Base-by-base conservation (phyloP, 1,140 invertebrate genomes). In the Rhizoglyphus robini region DNA sequence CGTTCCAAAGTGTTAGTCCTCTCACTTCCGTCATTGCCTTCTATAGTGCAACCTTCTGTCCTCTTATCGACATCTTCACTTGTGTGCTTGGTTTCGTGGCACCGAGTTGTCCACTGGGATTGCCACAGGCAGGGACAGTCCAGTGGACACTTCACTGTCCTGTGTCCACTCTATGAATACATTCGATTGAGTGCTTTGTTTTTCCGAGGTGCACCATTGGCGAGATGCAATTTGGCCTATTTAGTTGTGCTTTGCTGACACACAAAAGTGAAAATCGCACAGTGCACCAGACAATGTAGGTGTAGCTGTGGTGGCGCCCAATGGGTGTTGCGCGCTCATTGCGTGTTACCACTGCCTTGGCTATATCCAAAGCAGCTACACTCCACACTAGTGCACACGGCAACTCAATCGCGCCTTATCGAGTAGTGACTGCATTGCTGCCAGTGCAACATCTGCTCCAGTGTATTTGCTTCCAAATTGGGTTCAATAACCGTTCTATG, bases 211-310 rank as follows among this genome's bases (percentile, higher is more conserved):
- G 8, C 36, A 41, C 36, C 8, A 41, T 41, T 8, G 18, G n/a
- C n/a, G n/a, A n/a, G n/a, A 15, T 46, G 41, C 41, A 46, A 46
- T 46, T 46, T 54, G 51, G 51, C 51, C 51, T 54, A 54, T 5
- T 54, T 54, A 54, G 8, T 32, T 27, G 51, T 15, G 23, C 41
- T 46, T 15, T 23, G 23, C 8, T 54, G 51, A 20, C 8, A 54
- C 8, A 54, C 15, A 54, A 54, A 54, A 32, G 20, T 5, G 51
- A 32, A 32, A 54, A 23, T 54, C 31, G 51, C 51, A 32, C 20
- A 54, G 31, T 32, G 23, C 51, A 54, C 23, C 51, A 54, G 51
- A 54, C 51, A 54, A 54, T 54, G 51, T 54, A 54, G 51, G 8
- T 20, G 51, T 54, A 54, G 23, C 23, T 54, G 51, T 32, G 8